Conservation (phyloP, 2,888 invertebrate genomes). For the Ariolimax columbianus region DNA sequence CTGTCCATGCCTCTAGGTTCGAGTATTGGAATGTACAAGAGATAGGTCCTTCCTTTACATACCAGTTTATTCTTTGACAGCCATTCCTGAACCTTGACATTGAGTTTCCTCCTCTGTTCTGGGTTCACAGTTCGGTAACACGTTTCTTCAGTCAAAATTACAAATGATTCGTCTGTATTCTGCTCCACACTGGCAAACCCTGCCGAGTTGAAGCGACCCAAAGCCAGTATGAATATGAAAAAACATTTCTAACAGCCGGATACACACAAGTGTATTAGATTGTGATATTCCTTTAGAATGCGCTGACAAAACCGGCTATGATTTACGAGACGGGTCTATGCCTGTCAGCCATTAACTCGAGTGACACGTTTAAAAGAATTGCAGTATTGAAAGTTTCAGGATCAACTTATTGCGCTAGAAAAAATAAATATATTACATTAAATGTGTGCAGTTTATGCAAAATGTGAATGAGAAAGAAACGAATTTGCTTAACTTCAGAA, state of each 20-base stretch:
- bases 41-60: neutral
- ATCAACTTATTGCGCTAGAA: too few species aligned
- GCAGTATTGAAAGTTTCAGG: neutral
- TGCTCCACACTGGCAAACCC: neutral
- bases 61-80: neutral
- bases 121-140: neutral
- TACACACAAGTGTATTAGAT: neutral
- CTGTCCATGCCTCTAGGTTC: neutral
- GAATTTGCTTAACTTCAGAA: too few species aligned
- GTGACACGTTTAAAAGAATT: constrained; percentile 32
- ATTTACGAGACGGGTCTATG: constrained; percentile 37
- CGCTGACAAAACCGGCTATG: constrained; percentile 3
- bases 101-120: neutral
- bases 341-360: constrained; percentile 32
- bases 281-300: neutral
- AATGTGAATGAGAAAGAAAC: too few species aligned
- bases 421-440: too few species aligned
- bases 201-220: neutral
- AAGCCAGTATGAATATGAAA: neutral
- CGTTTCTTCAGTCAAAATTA: neutral
- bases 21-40: neutral
- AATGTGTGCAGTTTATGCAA: too few species aligned
- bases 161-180: neutral
- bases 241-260: neutral
- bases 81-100: neutral